Conservation (phyloP, 1,140 invertebrate genomes). For the Psilanteris sp. region DNA sequence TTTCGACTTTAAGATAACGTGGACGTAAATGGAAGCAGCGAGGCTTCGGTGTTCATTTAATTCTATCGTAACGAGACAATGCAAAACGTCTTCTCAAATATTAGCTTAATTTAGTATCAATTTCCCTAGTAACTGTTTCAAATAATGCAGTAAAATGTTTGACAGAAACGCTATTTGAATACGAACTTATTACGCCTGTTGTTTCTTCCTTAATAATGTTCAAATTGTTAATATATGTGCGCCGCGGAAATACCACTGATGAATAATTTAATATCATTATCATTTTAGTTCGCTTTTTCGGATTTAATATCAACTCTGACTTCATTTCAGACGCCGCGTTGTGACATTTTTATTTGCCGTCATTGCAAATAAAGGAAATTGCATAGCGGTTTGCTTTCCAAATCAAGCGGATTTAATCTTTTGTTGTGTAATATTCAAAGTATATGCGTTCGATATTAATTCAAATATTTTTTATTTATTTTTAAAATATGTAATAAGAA, state of each 20-base stretch:
- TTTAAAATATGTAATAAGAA: too few relatives aligned
- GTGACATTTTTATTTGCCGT: neutral
- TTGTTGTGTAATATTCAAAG: neutral
- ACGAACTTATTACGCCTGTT: conserved; percentile 15
- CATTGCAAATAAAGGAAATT: conserved; percentile 2
- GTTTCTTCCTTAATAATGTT: conserved; percentile 8
- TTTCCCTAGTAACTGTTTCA: conserved; percentile 23
- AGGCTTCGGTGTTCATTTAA: conserved; percentile 28
- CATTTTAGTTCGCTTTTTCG: neutral
- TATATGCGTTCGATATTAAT: neutral
- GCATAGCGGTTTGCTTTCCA: conserved; percentile 3
- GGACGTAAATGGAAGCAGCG: conserved; percentile 11
- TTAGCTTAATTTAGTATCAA: conserved; percentile 45
- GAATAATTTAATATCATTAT: conserved; percentile 17
- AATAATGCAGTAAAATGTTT: conserved; percentile 21
- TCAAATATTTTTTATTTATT: too few relatives aligned
- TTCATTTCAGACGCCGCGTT: neutral
- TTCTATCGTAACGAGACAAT: conserved; percentile 40
- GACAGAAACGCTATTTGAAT: conserved; percentile 20
- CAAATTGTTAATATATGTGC: conserved; percentile 14
- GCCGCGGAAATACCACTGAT: neutral
- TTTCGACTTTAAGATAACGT: conserved; percentile 18
- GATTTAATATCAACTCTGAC: conserved; percentile 10
- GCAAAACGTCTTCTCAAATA: conserved; percentile 37
- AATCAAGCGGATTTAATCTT: conserved; percentile 1